Evolutionary conservation across 1,140 invertebrate species (phyloP), one percentile per base, ranked within the genome.

Genomic region (Drosophila nebulosa): DNA sequence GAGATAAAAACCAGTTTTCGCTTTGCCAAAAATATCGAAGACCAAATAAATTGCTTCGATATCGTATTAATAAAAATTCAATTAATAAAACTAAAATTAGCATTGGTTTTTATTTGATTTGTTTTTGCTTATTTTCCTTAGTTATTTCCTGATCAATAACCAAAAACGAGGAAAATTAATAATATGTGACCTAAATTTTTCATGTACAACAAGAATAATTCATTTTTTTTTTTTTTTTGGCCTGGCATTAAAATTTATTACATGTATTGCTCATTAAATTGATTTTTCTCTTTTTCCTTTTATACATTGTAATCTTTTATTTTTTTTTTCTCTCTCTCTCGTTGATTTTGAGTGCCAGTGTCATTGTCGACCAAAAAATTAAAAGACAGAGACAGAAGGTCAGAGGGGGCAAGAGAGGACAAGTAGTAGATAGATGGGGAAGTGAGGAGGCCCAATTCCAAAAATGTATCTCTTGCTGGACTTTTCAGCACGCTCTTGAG

Each of bases 191-290:
- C 83, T 51, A 85, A 77, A 86, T 85, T 77, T 50, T 56, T 68
- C 7, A 3, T 7, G 64, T 62, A 22, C 62, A 66, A 77, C 59
- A 64, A 53, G 72, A 65, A 77, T 58, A 65, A 71, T 69, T 78
- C 63, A 75, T 79, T 46, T 46, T 46, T 72, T 78, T 69, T 78
- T 60, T 72, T 79, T 46, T 46, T 46, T 72, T 78, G 56, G 61
- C 57, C 50, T 58, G 53, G 62, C 70, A 14, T 51, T 81, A 79
- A 88, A 83, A 88, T 88, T 88, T 88, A 88, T 88, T 88, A 79
- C 83, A 88, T 88, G 83, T 88, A 79, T 88, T 86, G 85, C 85
- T 89, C 86, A 89, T 89, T 89, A 89, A 89, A 89, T 90, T 89
- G 85, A 89, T 89, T 89, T 89, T 90, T 81, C 75, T 51, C 70